Conservation (phyloP, 2,113 vertebrate species). For the Myiozetetes cayanensis region DNA sequence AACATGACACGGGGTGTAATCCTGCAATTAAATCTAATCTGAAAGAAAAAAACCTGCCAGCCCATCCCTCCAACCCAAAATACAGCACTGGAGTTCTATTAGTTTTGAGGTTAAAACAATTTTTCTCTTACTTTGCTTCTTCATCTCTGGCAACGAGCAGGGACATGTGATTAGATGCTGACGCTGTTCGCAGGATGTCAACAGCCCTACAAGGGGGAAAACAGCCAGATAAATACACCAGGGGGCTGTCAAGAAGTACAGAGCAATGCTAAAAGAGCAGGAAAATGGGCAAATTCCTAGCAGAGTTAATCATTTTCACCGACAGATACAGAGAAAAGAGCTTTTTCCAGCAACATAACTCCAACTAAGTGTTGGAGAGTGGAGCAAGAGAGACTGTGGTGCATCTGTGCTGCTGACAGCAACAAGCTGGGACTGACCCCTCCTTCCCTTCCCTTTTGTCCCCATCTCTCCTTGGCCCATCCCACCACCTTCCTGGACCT, state of each 20-base stretch:
- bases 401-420: neutral
- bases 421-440: neutral
- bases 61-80: neutral
- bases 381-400: neutral
- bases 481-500: neutral
- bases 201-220: constrained; percentile 76
- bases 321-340: neutral
- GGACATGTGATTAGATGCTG: constrained; percentile 85
- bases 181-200: constrained; percentile 83
- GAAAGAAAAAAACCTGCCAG: neutral
- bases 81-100: neutral
- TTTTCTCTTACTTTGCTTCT: constrained; percentile 78
- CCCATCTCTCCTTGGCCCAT: neutral
- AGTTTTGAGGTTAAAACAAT: neutral
- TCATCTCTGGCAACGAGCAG: constrained; percentile 83
- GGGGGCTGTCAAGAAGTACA: neutral
- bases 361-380: neutral
- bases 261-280: neutral
- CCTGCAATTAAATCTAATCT: neutral
- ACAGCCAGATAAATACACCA: neutral
- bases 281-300: neutral
- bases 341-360: neutral
- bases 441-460: neutral
- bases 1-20: neutral
- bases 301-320: neutral